Conservation (phyloP, 2,113 vertebrate genomes). For the Ondatra zibethicus region DNA sequence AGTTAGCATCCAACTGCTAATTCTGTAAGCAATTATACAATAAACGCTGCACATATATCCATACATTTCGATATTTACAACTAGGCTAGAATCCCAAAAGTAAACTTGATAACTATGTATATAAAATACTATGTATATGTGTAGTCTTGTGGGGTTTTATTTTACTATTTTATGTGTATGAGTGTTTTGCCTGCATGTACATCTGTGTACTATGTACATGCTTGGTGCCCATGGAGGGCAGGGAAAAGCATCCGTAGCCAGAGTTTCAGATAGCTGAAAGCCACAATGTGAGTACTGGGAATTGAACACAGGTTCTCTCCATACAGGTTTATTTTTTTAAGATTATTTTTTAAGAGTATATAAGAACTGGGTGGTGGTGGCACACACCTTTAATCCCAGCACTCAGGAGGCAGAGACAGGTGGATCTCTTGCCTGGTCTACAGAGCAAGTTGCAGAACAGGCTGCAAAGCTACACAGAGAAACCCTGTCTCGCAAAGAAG, state of each 20-base stretch:
- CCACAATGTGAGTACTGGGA: not conserved
- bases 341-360: not conserved
- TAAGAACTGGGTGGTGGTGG: no score
- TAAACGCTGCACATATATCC: not conserved
- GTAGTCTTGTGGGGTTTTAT: not conserved
- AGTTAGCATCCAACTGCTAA: slow-evolving; percentile 19
- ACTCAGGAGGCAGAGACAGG: no score
- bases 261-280: not conserved
- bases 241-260: not conserved
- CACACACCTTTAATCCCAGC: no score
- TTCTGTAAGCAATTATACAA: not conserved
- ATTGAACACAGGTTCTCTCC: not conserved
- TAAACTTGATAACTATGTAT: not conserved
- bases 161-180: not conserved
- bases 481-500: not conserved
- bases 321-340: not conserved
- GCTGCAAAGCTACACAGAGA: no score
- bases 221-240: not conserved
- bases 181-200: not conserved
- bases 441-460: no score
- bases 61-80: not conserved
- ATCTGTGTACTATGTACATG: not conserved
- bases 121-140: not conserved
- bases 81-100: not conserved
- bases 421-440: no score